A percentile compares a stretch with the other conserved stretches of the same genome.
These are phyloP conservation scores for Zaprionus vittiger DNA, from an alignment of 1,140 invertebrate species.

Conservation along the genomic window DNA sequence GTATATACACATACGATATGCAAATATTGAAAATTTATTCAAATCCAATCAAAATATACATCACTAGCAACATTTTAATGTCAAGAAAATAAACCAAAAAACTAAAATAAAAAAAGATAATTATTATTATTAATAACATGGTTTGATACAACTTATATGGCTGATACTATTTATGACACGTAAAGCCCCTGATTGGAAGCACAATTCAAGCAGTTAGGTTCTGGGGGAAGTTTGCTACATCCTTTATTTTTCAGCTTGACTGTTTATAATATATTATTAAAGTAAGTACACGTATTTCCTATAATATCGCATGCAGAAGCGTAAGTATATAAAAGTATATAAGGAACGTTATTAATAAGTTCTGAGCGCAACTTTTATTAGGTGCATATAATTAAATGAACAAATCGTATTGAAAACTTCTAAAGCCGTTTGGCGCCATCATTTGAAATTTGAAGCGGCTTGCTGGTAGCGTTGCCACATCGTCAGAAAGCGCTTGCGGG, in stretches of 20 bases:
- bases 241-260: constrained; percentile 11
- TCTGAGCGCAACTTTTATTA: not conserved
- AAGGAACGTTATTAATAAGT: too few relatives aligned
- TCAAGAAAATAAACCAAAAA: constrained; percentile 61
- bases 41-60: constrained; percentile 74
- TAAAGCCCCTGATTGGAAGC: constrained; percentile 57
- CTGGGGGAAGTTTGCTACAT: not conserved
- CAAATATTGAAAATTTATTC: constrained; percentile 72
- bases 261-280: not conserved
- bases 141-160: constrained; percentile 39
- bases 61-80: constrained; percentile 78
- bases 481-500: not conserved
- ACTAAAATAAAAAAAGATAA: constrained; percentile 57
- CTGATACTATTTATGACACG: not conserved
- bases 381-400: not conserved
- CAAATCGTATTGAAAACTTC: not conserved
- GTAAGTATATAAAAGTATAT: not conserved
- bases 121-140: constrained; percentile 69
- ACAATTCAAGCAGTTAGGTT: constrained; percentile 75
- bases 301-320: not conserved
- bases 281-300: constrained; percentile 22
- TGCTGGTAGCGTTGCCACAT: constrained; percentile 12
- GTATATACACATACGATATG: constrained; percentile 35
- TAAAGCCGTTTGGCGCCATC: not conserved
- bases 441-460: not conserved